Evolutionary conservation across 2,113 vertebrate genomes (phyloP).

Genomic region (Periophthalmodon schlosseri): DNA sequence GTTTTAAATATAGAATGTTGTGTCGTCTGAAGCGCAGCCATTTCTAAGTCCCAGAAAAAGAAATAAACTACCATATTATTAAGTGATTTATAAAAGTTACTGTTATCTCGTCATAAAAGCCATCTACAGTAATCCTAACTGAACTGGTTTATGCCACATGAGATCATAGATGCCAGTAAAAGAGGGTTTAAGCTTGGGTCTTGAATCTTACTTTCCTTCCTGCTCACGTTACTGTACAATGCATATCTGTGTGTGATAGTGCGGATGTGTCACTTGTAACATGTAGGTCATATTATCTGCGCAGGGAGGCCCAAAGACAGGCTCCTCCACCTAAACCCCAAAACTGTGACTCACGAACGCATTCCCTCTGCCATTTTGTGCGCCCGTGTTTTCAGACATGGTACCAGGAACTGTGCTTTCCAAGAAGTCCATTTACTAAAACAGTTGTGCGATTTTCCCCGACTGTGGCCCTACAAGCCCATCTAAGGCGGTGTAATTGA

Average conservation of each 20-base stretch:
- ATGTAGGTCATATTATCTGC: constrained; percentile 46
- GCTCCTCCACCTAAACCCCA: not conserved
- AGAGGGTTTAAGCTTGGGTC: not conserved
- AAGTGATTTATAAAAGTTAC: too few species aligned
- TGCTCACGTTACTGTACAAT: constrained; percentile 2
- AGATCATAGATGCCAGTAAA: too few species aligned
- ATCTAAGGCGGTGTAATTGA: not conserved
- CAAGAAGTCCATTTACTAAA: not conserved
- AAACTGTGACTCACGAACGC: constrained; percentile 12
- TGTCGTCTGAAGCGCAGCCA: too few species aligned
- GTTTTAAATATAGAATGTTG: too few species aligned
- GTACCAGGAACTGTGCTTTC: not conserved
- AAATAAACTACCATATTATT: too few species aligned
- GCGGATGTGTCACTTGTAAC: constrained; percentile 47
- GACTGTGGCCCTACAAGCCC: not conserved
- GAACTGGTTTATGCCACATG: too few species aligned
- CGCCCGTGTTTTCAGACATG: not conserved
- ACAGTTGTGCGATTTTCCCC: not conserved
- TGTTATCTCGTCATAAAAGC: too few species aligned
- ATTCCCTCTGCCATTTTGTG: constrained; percentile 15
- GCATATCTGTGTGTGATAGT: not conserved
- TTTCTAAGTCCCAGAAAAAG: too few species aligned
- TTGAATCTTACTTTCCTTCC: not conserved
- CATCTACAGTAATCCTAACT: too few species aligned
- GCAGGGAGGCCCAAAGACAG: constrained; percentile 30